Percentiles rank a stretch among this genome's conserved stretches.
phyloP scores from a whole-genome alignment of 2,113 vertebrate species.

The Cyrtonyx montezumae region DNA sequence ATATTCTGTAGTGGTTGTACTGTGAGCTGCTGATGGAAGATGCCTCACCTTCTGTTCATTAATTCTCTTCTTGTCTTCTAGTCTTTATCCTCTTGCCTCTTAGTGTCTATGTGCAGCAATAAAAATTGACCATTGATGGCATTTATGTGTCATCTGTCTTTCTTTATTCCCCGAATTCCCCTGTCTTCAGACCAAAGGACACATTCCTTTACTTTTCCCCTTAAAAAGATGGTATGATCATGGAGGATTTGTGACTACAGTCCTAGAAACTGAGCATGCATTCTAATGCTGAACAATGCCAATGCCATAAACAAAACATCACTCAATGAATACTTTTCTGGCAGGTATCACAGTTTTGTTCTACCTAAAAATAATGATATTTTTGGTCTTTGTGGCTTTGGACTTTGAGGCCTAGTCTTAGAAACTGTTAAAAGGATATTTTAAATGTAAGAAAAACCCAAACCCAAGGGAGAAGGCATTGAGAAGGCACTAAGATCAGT shows the following conservation, averaged over 20 bases:
- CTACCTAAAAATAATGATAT: background rate
- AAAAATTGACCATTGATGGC: conserved; percentile 22
- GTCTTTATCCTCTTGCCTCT: background rate
- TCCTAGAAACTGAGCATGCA: background rate
- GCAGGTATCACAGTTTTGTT: background rate
- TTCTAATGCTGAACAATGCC: fast-evolving
- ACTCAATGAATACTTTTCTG: fast-evolving
- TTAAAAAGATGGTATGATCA: background rate
- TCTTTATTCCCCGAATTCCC: fast-evolving
- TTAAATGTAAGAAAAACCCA: background rate
- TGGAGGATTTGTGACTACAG: background rate
- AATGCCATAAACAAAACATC: fast-evolving
- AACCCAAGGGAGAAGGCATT: background rate
- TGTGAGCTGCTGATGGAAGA: background rate
- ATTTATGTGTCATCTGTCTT: background rate
- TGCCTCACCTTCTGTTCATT: fast-evolving
- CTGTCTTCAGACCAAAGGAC: fast-evolving
- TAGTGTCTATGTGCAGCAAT: conserved; percentile 7
- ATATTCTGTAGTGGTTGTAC: background rate
- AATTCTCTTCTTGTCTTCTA: background rate
- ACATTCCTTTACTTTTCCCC: background rate
- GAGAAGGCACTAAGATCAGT: background rate
- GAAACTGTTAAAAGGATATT: fast-evolving
- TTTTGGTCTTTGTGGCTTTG: background rate
- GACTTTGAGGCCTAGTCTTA: background rate